Percentiles rank a stretch among this genome's conserved stretches.
phyloP scores from a whole-genome alignment of 2,888 invertebrate species.

The Caenorhabditis sp. region DNA sequence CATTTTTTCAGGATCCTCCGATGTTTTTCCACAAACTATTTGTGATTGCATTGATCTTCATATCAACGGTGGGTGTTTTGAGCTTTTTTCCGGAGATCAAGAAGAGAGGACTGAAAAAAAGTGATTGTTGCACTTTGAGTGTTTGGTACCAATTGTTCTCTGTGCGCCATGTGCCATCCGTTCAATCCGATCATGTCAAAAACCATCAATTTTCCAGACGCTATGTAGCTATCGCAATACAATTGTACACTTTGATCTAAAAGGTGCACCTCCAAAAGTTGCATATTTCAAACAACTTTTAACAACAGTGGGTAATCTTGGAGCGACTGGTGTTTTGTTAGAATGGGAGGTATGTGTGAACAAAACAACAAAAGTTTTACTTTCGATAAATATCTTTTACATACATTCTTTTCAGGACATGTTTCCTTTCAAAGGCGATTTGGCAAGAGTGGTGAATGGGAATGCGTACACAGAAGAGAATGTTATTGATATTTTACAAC shows the following conservation, averaged over 20 bases:
- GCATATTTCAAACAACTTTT: slow-evolving; percentile 75
- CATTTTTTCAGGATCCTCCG: not conserved
- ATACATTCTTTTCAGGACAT: slow-evolving; percentile 77
- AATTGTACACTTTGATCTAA: slow-evolving; percentile 44
- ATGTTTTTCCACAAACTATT: not conserved
- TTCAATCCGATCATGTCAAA: too few relatives aligned
- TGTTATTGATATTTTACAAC: slow-evolving; percentile 72
- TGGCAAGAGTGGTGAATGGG: slow-evolving; percentile 77
- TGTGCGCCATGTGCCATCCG: too few relatives aligned
- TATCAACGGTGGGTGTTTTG: not conserved
- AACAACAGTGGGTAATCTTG: slow-evolving; percentile 73
- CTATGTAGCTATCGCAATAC: slow-evolving; percentile 21
- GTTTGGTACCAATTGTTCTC: too few relatives aligned
- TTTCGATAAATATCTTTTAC: not conserved
- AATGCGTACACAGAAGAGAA: slow-evolving; percentile 80
- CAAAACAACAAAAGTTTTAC: not conserved
- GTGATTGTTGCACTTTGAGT: too few relatives aligned
- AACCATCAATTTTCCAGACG: not conserved
- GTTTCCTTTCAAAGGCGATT: slow-evolving; percentile 80
- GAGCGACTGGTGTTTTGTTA: slow-evolving; percentile 82
- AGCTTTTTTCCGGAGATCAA: too few relatives aligned
- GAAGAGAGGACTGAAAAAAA: too few relatives aligned
- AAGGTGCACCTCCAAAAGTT: slow-evolving; percentile 70
- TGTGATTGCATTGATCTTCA: not conserved
- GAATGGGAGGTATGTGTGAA: slow-evolving; percentile 81